Percentiles rank a stretch among this genome's conserved stretches.
Evolutionary conservation across 2,888 invertebrate species (phyloP).

Genomic region (Phania funesta): DNA sequence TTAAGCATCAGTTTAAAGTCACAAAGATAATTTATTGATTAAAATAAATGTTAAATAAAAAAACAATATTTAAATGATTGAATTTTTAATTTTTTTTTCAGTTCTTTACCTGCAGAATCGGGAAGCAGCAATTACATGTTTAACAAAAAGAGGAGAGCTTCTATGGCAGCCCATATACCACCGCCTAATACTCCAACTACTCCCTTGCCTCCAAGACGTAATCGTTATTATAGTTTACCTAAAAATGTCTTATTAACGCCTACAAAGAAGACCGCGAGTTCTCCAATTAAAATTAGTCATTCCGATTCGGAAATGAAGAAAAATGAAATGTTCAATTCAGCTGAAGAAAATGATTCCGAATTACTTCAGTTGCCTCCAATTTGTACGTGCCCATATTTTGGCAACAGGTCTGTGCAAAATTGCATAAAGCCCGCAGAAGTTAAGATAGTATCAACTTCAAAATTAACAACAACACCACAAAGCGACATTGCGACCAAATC

Average conservation of each 20-base stretch:
- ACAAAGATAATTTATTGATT: too few relatives aligned
- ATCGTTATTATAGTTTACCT: slow-evolving; percentile 78
- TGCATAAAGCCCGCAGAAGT: slow-evolving; percentile 81
- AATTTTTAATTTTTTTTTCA: slow-evolving; percentile 58
- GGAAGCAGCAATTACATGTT: slow-evolving; percentile 62
- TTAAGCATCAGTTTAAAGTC: too few relatives aligned
- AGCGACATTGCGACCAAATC: slow-evolving; percentile 68
- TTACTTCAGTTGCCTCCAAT: slow-evolving; percentile 85
- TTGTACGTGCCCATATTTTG: slow-evolving; percentile 91
- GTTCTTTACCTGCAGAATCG: slow-evolving; percentile 72
- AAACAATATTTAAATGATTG: background rate
- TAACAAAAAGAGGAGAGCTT: slow-evolving; percentile 75
- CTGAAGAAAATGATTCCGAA: slow-evolving; percentile 67
- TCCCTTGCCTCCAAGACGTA: slow-evolving; percentile 70
- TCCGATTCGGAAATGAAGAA: slow-evolving; percentile 72
- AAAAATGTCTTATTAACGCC: slow-evolving; percentile 72
- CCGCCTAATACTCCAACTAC: slow-evolving; percentile 68
- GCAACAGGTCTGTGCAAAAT: slow-evolving; percentile 83
- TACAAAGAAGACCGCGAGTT: slow-evolving; percentile 13
- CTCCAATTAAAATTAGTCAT: slow-evolving; percentile 64
- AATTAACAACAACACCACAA: slow-evolving; percentile 72
- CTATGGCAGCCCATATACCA: slow-evolving; percentile 71
- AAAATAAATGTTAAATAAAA: too few relatives aligned
- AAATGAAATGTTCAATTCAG: slow-evolving; percentile 9
- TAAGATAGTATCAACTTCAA: slow-evolving; percentile 80